Percentiles rank a stretch among this genome's conserved stretches.
phyloP scores from a whole-genome alignment of 2,113 vertebrate genomes.

The Numenius arquata region DNA sequence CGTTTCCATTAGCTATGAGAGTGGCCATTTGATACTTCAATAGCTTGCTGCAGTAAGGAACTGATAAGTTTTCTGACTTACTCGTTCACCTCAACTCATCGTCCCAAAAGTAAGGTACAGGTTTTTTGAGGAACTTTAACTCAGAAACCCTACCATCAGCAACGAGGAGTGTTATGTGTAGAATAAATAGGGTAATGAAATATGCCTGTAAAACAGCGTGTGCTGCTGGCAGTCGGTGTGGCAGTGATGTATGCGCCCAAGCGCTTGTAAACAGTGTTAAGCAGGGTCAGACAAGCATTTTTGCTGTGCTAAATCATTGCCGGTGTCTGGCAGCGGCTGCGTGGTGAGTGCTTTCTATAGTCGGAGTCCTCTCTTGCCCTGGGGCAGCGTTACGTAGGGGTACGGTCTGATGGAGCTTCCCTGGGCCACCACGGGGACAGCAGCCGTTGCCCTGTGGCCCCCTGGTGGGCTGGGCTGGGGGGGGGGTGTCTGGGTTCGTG shows the following conservation, averaged over 20 bases:
- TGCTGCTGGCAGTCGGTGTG: background rate
- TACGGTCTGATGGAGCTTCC: background rate
- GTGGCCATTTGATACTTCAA: background rate
- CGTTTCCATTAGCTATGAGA: background rate
- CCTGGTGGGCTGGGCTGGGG: background rate
- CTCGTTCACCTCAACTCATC: background rate
- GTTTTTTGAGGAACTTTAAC: background rate
- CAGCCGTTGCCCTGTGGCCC: background rate
- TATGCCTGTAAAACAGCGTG: background rate
- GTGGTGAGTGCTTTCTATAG: background rate
- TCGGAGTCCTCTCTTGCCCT: background rate
- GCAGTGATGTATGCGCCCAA: background rate
- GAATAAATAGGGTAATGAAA: background rate
- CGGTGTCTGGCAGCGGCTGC: background rate
- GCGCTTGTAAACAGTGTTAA: background rate
- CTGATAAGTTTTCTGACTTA: background rate
- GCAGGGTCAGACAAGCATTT: background rate
- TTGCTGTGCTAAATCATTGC: background rate
- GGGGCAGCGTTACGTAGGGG: background rate
- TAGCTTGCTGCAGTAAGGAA: background rate
- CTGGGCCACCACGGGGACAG: rapidly evolving
- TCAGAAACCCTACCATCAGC: background rate
- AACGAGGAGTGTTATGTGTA: background rate
- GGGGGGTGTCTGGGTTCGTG: background rate
- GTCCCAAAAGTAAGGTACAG: background rate